Percentiles rank a stretch among this genome's conserved stretches.
These are phyloP conservation scores for Lichenostomus cassidix DNA, from an alignment of 2,113 vertebrate species.

Conservation along the genomic window DNA sequence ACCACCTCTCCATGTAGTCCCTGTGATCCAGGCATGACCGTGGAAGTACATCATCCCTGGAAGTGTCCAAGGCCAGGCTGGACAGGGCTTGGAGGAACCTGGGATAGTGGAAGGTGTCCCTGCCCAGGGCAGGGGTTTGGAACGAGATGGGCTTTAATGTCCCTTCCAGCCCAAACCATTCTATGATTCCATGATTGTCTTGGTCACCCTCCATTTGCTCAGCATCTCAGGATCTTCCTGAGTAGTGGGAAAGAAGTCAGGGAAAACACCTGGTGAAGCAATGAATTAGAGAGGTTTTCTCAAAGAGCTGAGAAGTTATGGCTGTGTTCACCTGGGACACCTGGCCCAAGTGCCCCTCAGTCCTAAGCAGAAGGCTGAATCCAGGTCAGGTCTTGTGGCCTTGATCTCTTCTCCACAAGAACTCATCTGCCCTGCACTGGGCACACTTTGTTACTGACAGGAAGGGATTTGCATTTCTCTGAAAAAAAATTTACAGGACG, in stretches of 20 bases:
- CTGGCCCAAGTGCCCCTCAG: neutral
- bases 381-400: neutral
- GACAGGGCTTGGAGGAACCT: neutral
- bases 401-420: neutral
- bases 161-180: neutral
- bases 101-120: neutral
- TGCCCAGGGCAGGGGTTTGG: neutral
- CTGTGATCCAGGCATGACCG: neutral
- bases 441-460: neutral
- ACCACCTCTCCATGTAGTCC: neutral
- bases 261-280: neutral
- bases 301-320: neutral
- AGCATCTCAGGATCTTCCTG: neutral
- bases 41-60: neutral
- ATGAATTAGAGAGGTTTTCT: neutral
- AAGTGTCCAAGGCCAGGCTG: neutral
- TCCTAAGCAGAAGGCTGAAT: neutral
- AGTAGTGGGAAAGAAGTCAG: neutral
- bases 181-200: neutral
- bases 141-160: fast-evolving
- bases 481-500: neutral
- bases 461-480: neutral
- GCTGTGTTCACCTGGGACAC: neutral
- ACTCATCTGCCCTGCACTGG: neutral
- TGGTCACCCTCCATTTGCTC: neutral